A percentile compares a stretch with the other conserved stretches of the same genome.
Conservation (phyloP, 2,888 invertebrate genomes). For the Coenonympha glycerion region DNA sequence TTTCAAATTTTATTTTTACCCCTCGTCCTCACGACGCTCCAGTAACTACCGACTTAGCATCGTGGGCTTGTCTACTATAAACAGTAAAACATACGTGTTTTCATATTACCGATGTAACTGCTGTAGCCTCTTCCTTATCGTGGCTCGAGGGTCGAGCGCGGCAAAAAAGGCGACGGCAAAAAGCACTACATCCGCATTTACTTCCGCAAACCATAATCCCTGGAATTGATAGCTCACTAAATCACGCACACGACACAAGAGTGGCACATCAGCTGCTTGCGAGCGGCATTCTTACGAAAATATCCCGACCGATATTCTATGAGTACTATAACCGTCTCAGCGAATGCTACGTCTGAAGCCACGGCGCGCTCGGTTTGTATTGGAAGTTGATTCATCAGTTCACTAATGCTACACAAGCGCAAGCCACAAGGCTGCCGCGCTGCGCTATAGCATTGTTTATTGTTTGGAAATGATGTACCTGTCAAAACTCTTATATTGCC, state of each 20-base stretch:
- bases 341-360: conserved; percentile 30
- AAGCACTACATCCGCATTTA: conserved; percentile 51
- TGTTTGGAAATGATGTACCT: background rate
- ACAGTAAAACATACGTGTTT: conserved; percentile 20
- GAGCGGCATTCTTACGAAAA: conserved; percentile 50
- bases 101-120: conserved; percentile 50
- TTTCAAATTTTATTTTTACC: no score
- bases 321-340: conserved; percentile 23
- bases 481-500: background rate
- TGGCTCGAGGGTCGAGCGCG: conserved; percentile 38
- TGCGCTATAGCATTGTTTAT: background rate
- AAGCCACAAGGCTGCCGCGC: conserved; percentile 13
- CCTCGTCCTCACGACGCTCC: no score
- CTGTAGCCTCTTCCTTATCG: conserved; percentile 37
- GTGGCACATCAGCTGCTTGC: no score
- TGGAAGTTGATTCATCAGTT: conserved; percentile 5
- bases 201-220: conserved; percentile 21
- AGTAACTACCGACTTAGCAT: no score
- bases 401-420: background rate
- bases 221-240: conserved; percentile 3
- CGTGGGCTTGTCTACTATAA: no score
- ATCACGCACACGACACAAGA: conserved; percentile 32
- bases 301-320: conserved; percentile 40
- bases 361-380: conserved; percentile 22
- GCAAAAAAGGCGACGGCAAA: conserved; percentile 61